Conservation (phyloP, 2,113 vertebrate genomes). For the Arothron firmamentum region DNA sequence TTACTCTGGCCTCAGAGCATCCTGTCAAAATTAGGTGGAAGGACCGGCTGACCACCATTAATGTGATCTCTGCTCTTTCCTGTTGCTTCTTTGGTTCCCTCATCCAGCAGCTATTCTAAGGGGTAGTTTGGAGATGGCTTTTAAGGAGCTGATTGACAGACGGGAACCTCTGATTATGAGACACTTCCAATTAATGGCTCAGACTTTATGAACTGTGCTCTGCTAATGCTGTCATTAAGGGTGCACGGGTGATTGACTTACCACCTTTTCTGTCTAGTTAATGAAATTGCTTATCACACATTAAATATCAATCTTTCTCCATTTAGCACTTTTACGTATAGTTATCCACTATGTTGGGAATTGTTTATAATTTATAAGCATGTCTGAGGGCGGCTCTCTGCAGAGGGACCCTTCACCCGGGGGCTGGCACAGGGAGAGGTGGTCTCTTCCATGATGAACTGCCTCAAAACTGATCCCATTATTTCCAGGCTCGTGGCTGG, state of each 20-base stretch:
- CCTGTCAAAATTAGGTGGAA: no score
- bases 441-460: slow-evolving; percentile 73
- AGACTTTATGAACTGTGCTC: slow-evolving; percentile 44
- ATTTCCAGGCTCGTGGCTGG: slow-evolving; percentile 71
- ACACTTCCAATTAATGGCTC: slow-evolving; percentile 38
- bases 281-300: slow-evolving; percentile 4
- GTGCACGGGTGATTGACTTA: slow-evolving; percentile 42
- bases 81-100: slow-evolving; percentile 18
- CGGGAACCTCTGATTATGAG: slow-evolving; percentile 26
- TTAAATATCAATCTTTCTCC: slow-evolving; percentile 16
- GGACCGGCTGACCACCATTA: no score
- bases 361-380: slow-evolving; percentile 42
- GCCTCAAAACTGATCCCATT: slow-evolving; percentile 74
- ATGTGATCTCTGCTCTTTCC: slow-evolving; percentile 15
- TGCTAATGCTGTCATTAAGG: slow-evolving; percentile 41
- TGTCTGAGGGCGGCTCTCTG: slow-evolving; percentile 34
- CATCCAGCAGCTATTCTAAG: slow-evolving; percentile 12
- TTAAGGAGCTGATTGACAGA: slow-evolving; percentile 19
- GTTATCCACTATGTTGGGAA: slow-evolving; percentile 38
- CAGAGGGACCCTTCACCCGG: slow-evolving; percentile 31
- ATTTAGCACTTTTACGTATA: slow-evolving; percentile 19
- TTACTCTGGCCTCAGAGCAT: no score
- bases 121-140: slow-evolving; percentile 6
- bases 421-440: slow-evolving; percentile 62
- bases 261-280: slow-evolving; percentile 25